Evolutionary conservation across 2,113 vertebrate species (phyloP).

Genomic region (Triplophysa tibetana): DNA sequence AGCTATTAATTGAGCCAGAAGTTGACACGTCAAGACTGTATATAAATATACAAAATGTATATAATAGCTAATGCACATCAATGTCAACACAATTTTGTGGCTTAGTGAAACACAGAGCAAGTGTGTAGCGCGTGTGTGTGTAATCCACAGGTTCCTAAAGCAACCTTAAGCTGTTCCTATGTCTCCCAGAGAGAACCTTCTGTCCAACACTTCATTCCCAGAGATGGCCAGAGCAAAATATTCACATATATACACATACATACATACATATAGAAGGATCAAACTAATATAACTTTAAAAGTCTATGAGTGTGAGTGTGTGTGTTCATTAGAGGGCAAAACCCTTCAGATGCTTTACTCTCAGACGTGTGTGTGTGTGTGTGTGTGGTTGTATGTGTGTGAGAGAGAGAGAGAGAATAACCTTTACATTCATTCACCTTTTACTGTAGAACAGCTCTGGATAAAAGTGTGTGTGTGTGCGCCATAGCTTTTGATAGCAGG

Average conservation of each 20-base stretch:
- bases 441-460: neutral
- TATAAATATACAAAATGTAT: too few species aligned
- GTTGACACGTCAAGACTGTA: too few species aligned
- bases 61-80: too few species aligned
- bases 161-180: neutral
- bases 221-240: too few species aligned
- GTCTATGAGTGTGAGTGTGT: neutral
- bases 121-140: neutral
- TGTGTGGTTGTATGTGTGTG: too few species aligned
- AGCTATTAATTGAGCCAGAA: too few species aligned
- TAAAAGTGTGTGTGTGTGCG: neutral
- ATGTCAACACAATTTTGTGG: too few species aligned
- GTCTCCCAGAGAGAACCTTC: neutral
- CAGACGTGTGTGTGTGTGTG: neutral
- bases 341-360: neutral
- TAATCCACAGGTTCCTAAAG: constrained; percentile 7
- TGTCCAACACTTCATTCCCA: too few species aligned
- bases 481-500: neutral
- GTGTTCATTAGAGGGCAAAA: neutral
- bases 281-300: too few species aligned
- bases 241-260: too few species aligned
- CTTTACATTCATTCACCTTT: constrained; percentile 5
- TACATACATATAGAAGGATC: too few species aligned
- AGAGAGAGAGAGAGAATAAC: constrained; percentile 5
- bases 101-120: too few species aligned